These are phyloP conservation scores for Eurosta solidaginis DNA, from an alignment of 1,140 invertebrate species.

Conservation along the genomic window DNA sequence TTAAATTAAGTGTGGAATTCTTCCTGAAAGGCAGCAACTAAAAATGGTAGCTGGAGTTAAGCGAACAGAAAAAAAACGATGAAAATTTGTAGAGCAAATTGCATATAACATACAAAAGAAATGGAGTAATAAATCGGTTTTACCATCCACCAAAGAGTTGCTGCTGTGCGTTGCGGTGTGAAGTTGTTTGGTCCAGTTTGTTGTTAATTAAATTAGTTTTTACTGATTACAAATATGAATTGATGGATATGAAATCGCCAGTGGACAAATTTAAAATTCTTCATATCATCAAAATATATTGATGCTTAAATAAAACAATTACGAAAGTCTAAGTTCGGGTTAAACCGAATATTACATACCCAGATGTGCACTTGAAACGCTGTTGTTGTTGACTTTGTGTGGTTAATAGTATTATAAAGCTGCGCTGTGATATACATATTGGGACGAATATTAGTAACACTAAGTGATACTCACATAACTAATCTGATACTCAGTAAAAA, in stretches of 20 bases:
- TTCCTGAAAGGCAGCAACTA: constrained; percentile 22
- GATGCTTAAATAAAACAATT: not conserved
- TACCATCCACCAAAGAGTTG: not conserved
- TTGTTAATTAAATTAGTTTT: not conserved
- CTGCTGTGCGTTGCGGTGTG: not conserved
- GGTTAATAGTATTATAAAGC: no score
- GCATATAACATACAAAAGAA: not conserved
- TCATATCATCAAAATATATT: not conserved
- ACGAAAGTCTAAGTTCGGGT: no score
- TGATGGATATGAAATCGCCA: not conserved
- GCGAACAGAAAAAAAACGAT: not conserved
- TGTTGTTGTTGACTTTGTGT: no score
- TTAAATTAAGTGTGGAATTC: constrained; percentile 31
- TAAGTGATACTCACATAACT: no score
- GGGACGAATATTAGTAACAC: no score
- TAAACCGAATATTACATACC: no score
- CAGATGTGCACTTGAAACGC: no score
- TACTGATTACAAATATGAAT: not conserved
- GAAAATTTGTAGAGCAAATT: not conserved
- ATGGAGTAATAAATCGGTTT: not conserved
- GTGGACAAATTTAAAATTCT: constrained; percentile 7
- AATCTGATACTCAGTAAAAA: no score
- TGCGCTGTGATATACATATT: no score
- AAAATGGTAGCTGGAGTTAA: not conserved
- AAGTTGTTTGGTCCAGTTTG: not conserved